Evolutionary conservation across 2,797 vertebrate species (phyloP).

Genomic region (Xenopus petersii): DNA sequence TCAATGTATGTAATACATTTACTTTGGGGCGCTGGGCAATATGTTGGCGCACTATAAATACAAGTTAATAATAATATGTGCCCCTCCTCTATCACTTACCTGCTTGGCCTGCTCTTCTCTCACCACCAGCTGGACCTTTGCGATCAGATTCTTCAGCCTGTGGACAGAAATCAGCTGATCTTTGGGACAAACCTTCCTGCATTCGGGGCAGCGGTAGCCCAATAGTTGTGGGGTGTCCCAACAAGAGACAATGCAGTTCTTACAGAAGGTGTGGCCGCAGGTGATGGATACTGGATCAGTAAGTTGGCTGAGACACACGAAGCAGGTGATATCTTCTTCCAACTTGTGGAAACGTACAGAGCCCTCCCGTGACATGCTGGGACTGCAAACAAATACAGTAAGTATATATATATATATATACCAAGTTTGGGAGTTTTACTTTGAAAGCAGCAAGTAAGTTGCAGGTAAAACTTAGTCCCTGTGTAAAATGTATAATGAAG

Average conservation of each 20-base stretch:
- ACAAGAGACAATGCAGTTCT: conserved; percentile 63
- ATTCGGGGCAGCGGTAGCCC: conserved; percentile 26
- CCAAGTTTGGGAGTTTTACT: too few species aligned
- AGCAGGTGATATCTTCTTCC: conserved; percentile 64
- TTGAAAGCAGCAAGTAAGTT: too few species aligned
- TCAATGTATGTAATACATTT: too few species aligned
- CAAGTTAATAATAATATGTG: neutral
- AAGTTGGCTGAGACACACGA: conserved; percentile 65
- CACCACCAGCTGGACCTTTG: conserved; percentile 16
- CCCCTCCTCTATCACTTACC: neutral
- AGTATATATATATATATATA: neutral
- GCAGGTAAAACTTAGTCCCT: too few species aligned
- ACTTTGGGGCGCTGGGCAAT: too few species aligned
- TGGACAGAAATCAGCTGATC: conserved; percentile 32
- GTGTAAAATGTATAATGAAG: too few species aligned
- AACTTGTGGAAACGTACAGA: conserved; percentile 35
- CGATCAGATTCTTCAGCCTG: conserved; percentile 23
- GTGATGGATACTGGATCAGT: conserved; percentile 68
- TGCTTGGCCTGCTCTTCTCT: conserved; percentile 19
- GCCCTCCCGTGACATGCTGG: neutral
- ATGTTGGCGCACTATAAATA: too few species aligned
- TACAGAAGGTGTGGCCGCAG: conserved; percentile 68
- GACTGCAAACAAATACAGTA: neutral
- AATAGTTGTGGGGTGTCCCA: conserved; percentile 49
- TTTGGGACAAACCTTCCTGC: conserved; percentile 22